Percentiles rank a stretch among this genome's conserved stretches.
Evolutionary conservation across 1,140 invertebrate genomes (phyloP).

Genomic region (Zaprionus gabonicus): DNA sequence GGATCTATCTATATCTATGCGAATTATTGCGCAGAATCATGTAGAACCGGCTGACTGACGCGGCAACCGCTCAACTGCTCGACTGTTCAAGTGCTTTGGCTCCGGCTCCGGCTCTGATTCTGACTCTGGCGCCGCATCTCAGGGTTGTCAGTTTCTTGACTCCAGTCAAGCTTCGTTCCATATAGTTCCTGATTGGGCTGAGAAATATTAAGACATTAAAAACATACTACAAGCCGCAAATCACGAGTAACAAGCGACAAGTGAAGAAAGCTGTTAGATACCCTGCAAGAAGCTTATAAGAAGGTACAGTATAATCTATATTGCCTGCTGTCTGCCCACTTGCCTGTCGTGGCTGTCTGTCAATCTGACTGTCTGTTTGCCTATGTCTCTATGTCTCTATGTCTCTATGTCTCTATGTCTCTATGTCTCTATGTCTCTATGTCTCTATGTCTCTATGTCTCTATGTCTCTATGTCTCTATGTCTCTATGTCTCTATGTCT

Average conservation of each 20-base stretch:
- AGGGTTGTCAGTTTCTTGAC: slow-evolving; percentile 54
- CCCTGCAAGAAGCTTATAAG: background rate
- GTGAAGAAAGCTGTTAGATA: background rate
- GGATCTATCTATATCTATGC: slow-evolving; percentile 8
- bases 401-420: background rate
- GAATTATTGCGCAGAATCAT: slow-evolving; percentile 35
- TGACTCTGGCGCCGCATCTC: slow-evolving; percentile 21
- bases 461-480: no score
- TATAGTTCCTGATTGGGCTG: slow-evolving; percentile 36
- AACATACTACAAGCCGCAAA: background rate
- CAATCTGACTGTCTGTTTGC: background rate
- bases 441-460: background rate
- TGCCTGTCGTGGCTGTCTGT: background rate
- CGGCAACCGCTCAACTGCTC: background rate
- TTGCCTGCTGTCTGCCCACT: background rate
- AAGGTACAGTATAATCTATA: background rate
- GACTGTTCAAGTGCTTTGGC: slow-evolving; percentile 19
- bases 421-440: background rate
- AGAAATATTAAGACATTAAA: background rate
- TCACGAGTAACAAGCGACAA: background rate
- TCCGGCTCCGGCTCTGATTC: background rate
- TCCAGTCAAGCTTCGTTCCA: slow-evolving; percentile 6
- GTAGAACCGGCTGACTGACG: slow-evolving; percentile 39
- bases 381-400: no score
- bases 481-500: no score